Conservation (phyloP, 2,888 invertebrate species). For the Dynastes tityus region DNA sequence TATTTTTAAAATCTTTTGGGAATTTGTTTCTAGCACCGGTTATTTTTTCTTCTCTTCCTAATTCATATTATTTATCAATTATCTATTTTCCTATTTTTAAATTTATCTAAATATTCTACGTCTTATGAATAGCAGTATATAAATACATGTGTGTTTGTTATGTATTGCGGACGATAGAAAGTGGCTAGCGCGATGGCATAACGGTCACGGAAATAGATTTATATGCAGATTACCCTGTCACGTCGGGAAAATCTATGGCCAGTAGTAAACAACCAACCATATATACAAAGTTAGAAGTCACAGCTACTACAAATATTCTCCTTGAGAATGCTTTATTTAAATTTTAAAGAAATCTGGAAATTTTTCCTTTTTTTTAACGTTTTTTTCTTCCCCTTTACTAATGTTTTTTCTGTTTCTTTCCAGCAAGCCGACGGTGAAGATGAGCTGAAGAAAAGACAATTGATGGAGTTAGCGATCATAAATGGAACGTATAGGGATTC, state of each 20-base stretch:
- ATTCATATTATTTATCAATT: too few relatives aligned
- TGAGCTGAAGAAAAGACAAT: conserved; percentile 98
- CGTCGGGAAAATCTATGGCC: conserved; percentile 3
- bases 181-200: conserved; percentile 7
- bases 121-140: not conserved
- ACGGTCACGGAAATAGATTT: conserved; percentile 25
- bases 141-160: not conserved
- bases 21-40: too few relatives aligned
- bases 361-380: not conserved
- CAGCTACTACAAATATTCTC: not conserved
- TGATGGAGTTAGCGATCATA: conserved; percentile 99
- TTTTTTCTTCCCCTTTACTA: not conserved
- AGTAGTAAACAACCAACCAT: not conserved
- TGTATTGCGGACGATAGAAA: conserved; percentile 11
- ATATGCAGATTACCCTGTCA: conserved; percentile 27
- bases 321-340: too few relatives aligned
- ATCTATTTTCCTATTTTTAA: too few relatives aligned
- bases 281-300: not conserved
- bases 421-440: conserved; percentile 99
- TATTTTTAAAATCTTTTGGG: too few relatives aligned
- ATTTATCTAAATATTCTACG: too few relatives aligned
- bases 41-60: too few relatives aligned
- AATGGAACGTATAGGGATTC: conserved; percentile 99
- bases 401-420: conserved; percentile 58
- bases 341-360: too few relatives aligned